These are phyloP conservation scores for Hartigia nigra DNA, from an alignment of 2,888 invertebrate species.

Conservation along the genomic window DNA sequence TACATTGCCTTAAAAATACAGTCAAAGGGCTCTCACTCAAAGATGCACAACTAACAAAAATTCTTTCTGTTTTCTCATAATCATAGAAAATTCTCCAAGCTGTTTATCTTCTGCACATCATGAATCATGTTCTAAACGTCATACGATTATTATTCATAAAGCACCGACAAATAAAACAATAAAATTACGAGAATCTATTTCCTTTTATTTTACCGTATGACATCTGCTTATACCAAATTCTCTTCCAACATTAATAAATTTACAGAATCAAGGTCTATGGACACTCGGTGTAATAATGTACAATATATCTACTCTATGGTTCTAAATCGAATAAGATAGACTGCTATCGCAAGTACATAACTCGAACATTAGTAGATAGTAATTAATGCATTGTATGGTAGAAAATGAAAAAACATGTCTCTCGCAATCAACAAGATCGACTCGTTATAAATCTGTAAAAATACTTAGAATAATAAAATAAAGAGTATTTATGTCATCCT, in stretches of 20 bases:
- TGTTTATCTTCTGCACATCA: too few species aligned
- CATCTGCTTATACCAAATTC: slow-evolving; percentile 15
- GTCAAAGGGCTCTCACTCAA: too few species aligned
- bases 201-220: slow-evolving; percentile 24
- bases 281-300: not conserved
- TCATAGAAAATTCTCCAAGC: too few species aligned
- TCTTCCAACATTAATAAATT: not conserved
- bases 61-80: too few species aligned
- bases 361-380: not conserved
- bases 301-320: not conserved
- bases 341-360: too few species aligned
- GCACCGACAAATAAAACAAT: slow-evolving; percentile 15
- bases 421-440: not conserved
- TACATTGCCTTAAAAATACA: too few species aligned
- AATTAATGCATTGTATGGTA: not conserved
- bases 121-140: too few species aligned
- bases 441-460: not conserved
- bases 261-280: not conserved
- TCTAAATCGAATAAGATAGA: not conserved
- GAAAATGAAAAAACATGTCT: not conserved
- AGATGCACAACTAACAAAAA: too few species aligned
- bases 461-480: not conserved
- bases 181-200: slow-evolving; percentile 22
- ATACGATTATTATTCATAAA: too few species aligned
- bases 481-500: not conserved